These are phyloP conservation scores for Oscheius sp. DNA, from an alignment of 2,888 invertebrate species.

Conservation along the genomic window DNA sequence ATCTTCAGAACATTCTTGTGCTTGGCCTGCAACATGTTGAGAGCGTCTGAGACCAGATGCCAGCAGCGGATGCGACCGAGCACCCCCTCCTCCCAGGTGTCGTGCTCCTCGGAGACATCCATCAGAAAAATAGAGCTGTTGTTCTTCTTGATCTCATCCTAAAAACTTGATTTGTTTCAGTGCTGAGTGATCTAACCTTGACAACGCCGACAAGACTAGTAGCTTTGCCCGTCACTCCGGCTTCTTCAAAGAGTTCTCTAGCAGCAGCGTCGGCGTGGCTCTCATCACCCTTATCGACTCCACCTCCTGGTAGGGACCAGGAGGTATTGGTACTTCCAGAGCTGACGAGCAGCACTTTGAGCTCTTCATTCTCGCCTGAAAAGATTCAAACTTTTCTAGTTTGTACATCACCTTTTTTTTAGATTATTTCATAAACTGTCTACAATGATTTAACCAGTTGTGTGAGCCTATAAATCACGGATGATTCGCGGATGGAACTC, in stretches of 20 bases:
- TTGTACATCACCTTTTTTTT: not conserved
- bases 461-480: too few species aligned
- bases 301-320: constrained; percentile 7
- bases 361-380: not conserved
- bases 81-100: not conserved
- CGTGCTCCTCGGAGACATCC: not conserved
- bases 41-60: not conserved
- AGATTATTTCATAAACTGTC: too few species aligned
- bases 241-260: not conserved
- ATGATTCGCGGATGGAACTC: too few species aligned
- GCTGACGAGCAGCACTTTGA: not conserved
- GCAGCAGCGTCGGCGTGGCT: not conserved
- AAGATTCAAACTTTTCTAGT: not conserved
- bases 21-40: not conserved
- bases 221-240: not conserved
- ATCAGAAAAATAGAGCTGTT: not conserved
- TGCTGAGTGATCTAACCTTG: not conserved
- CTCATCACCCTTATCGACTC: constrained; percentile 4
- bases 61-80: not conserved
- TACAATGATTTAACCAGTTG: too few species aligned
- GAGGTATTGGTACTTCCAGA: not conserved
- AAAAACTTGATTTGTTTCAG: not conserved
- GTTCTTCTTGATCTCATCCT: not conserved
- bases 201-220: not conserved
- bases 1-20: too few species aligned